Base-by-base conservation (phyloP, 1,140 invertebrate species). In the Drosophila varians region DNA sequence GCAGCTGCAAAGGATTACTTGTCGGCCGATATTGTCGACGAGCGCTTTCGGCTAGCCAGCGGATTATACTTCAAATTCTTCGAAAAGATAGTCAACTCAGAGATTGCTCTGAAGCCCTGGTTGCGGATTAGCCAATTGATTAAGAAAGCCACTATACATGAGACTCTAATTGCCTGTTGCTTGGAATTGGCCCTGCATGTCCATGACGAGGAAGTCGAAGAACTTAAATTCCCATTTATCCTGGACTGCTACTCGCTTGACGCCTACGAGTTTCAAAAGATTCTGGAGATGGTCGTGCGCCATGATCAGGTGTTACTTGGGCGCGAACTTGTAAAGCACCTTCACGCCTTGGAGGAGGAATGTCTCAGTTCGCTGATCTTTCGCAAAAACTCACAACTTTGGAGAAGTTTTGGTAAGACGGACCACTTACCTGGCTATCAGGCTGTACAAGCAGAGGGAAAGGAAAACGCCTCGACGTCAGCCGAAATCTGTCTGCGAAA, bases 361-460 rank as follows among this genome's bases (percentile, higher is more conserved):
- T 97, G 99, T 55, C 91, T 99, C n/a, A 98, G 99, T 77, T 95
- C 95, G 18, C 90, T 98, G 34, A 98, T 97, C 0, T 99, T 99
- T 98, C 94, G 94, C 71, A 93, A 92, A 5, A 94, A 95, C 38
- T 99, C 98, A 80, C 95, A 96, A 4, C 80, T 99, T 0, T 99
- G 98, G 98, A 93, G 9, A 3, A 94, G 97, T 12, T 91, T 92
- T 52, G 91, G 89, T 0, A 46, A 54, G 91, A 11, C 11, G 12
- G 7, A 8, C 90, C 11, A 91, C 89, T 19, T 96, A 16, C 95
- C 95, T 0, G 93, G 92, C 16, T 95, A 93, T 75, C 93, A 94
- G 76, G 94, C 95, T 49, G 94, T 95, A 1, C 25, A 42, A 3
- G 12, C 18, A 4, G 25, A 53, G 7, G 66, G 47, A 18, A 93